Evolutionary conservation across 2,113 vertebrate genomes (phyloP), one percentile per base, ranked within the genome.

Genomic region (Trichechus manatus): DNA sequence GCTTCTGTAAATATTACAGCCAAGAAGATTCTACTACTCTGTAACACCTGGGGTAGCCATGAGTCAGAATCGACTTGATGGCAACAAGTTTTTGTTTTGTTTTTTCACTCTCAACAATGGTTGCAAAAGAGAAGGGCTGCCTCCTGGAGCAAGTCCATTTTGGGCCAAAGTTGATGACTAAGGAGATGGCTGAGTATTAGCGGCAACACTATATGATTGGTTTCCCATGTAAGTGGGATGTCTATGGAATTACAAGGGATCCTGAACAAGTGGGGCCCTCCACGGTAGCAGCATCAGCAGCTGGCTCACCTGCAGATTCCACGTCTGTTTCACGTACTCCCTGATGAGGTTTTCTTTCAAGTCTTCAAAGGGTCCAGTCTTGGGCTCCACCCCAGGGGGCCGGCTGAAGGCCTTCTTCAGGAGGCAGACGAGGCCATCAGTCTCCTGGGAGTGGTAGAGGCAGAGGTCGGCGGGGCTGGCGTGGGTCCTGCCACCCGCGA

Each of bases 321-420:
- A 99, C 0, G 99, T 99, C 97, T 99, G 99, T 93, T 99, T 99
- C 6, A 99, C 99, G 0, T 99, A 99, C 63, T 99, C 99, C 89
- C 99, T 98, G 97, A 99, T 99, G 70, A 99, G 99, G 85, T 98
- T 99, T 92, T 99, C 99, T 97, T 99, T 99, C 80, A 99, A 98
- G 97, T 99, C 99, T 97, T 99, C 99, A 82, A 99, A 99, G 0
- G 99, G 99, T 20, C 99, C 99, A 4, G 99, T 99, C 98, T 99
- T 99, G 4, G 99, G 99, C 97, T 99, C 98, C 83, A 99, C 98
- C 0, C 99, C 99, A 0, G 98, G 98, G 0, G 99, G 99, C 5
- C 99, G 98, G 98, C 98, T 99, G 97, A 98, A 99, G 63, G 99
- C 99, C 94, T 98, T 99, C 94, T 98, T 99, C 63, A 99, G 98